phyloP scores from a whole-genome alignment of 2,888 invertebrate species.

The Platypus cylindrus region DNA sequence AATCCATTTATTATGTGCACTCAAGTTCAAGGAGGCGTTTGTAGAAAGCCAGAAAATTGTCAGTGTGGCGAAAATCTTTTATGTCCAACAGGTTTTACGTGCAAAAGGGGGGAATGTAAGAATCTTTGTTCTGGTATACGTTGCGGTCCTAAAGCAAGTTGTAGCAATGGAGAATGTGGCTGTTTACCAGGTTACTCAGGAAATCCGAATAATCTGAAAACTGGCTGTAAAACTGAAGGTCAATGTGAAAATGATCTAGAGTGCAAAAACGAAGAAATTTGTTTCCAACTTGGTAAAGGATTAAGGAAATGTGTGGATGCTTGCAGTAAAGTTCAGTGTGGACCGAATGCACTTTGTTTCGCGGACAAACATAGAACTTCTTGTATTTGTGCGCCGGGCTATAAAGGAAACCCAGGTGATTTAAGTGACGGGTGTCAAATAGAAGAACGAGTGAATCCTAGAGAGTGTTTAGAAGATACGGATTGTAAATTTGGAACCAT shows the following conservation, averaged over 20 bases:
- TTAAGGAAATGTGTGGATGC: constrained; percentile 74
- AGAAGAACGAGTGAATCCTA: constrained; percentile 44
- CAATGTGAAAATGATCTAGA: constrained; percentile 72
- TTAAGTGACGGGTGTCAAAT: constrained; percentile 66
- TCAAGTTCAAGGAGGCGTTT: constrained; percentile 53
- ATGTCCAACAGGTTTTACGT: constrained; percentile 66
- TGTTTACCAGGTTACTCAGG: constrained; percentile 70
- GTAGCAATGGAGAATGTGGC: constrained; percentile 65
- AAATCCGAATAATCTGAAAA: constrained; percentile 54
- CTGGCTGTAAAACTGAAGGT: constrained; percentile 60
- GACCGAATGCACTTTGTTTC: constrained; percentile 79
- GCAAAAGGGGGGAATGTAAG: constrained; percentile 59
- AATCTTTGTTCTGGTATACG: constrained; percentile 62
- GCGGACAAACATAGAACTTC: constrained; percentile 73
- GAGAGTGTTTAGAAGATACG: constrained; percentile 51
- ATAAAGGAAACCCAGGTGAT: constrained; percentile 71
- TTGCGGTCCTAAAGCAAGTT: constrained; percentile 73
- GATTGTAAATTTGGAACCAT: constrained; percentile 62
- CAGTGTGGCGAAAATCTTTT: constrained; percentile 56
- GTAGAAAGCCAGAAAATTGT: constrained; percentile 56
- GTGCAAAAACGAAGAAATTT: constrained; percentile 74
- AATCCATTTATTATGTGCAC: constrained; percentile 80
- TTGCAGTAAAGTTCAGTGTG: constrained; percentile 78
- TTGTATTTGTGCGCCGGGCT: constrained; percentile 76
- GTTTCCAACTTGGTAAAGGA: constrained; percentile 71